Percentiles rank a stretch among this genome's conserved stretches.
phyloP scores from a whole-genome alignment of 1,140 invertebrate genomes.

The Ephestia elutella region DNA sequence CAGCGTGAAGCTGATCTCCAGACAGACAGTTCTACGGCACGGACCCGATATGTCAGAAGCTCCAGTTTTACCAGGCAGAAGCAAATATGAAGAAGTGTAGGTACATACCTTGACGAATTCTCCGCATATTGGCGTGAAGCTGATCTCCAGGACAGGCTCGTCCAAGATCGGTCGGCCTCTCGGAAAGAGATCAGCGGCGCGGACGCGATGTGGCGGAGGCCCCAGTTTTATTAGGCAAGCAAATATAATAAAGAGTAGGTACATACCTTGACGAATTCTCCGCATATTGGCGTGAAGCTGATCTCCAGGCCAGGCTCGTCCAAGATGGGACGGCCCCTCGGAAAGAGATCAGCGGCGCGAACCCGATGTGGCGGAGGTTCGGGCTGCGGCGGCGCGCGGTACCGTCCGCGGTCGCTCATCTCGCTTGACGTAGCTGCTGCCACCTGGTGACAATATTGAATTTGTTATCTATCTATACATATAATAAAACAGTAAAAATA shows the following conservation, averaged over 20 bases:
- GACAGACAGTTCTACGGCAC: no score
- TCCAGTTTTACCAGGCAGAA: no score
- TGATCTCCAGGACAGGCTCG: constrained; percentile 60
- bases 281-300: constrained; percentile 65
- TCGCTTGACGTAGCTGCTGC: constrained; percentile 37
- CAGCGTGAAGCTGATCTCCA: no score
- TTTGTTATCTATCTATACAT: no score
- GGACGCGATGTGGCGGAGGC: constrained; percentile 59
- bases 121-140: constrained; percentile 65
- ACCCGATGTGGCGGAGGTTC: constrained; percentile 61
- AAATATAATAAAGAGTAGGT: no score
- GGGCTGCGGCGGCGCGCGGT: constrained; percentile 56
- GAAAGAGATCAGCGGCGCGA: constrained; percentile 64
- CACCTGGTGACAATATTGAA: constrained; percentile 27
- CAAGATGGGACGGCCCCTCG: constrained; percentile 54
- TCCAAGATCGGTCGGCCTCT: constrained; percentile 59
- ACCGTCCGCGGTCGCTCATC: constrained; percentile 64
- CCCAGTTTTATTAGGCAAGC: no score
- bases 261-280: constrained; percentile 70
- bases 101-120: constrained; percentile 71
- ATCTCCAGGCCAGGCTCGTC: constrained; percentile 65
- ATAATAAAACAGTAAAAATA: no score
- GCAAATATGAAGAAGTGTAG: no score
- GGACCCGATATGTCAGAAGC: no score
- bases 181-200: constrained; percentile 65